Evolutionary conservation across 2,113 vertebrate species (phyloP).

Genomic region (Oceanodroma tethys): DNA sequence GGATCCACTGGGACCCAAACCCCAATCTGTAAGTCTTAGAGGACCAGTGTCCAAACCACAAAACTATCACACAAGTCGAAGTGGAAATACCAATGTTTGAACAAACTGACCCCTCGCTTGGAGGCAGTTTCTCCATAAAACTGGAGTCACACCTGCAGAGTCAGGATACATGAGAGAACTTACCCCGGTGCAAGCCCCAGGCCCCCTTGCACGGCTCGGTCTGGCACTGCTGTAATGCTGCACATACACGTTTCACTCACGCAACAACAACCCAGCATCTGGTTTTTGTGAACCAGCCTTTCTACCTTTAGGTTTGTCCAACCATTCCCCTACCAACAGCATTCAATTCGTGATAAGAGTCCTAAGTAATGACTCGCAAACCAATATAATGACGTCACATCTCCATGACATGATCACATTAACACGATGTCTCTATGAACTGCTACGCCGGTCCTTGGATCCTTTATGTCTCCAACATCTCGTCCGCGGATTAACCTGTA

Average conservation of each 20-base stretch:
- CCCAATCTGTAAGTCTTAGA: background rate
- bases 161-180: background rate
- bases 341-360: background rate
- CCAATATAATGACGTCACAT: background rate
- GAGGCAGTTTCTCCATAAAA: background rate
- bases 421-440: background rate
- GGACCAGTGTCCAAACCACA: background rate
- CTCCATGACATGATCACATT: accelerated
- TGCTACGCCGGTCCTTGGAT: background rate
- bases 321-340: background rate
- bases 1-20: background rate
- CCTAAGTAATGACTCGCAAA: background rate
- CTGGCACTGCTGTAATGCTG: background rate
- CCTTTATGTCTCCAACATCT: background rate
- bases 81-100: background rate
- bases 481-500: background rate
- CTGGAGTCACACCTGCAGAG: background rate
- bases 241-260: too few relatives aligned
- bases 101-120: background rate
- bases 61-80: background rate
- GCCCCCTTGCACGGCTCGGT: accelerated
- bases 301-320: background rate
- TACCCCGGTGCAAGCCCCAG: background rate
- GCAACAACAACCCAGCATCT: background rate
- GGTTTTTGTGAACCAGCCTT: background rate